phyloP scores from a whole-genome alignment of 2,797 vertebrate species.

The Cheirogaleus major region DNA sequence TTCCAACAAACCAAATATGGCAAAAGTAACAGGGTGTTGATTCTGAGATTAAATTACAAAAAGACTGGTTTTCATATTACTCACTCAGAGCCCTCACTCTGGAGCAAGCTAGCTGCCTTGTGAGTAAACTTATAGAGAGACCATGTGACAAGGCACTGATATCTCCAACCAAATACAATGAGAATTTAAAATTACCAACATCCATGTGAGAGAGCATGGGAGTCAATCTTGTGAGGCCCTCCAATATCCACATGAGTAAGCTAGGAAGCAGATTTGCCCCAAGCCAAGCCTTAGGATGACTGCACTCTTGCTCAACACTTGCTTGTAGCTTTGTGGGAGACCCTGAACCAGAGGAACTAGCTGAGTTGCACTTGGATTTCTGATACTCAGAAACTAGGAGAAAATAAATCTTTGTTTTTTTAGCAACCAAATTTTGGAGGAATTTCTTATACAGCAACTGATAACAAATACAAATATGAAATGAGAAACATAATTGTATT shows the following conservation, averaged over 20 bases:
- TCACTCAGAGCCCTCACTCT: not conserved
- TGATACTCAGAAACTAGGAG: not conserved
- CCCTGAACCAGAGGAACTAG: not conserved
- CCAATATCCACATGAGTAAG: accelerated
- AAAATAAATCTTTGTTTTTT: not conserved
- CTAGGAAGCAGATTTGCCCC: accelerated
- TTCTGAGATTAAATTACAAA: not conserved
- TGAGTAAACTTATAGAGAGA: not conserved
- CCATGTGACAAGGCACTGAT: not conserved
- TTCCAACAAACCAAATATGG: not conserved
- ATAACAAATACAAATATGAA: not conserved
- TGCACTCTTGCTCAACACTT: not conserved
- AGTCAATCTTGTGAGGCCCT: not conserved
- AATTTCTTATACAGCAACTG: not conserved
- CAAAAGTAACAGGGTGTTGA: not conserved
- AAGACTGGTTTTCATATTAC: not conserved
- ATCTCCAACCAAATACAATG: not conserved
- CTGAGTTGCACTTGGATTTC: not conserved
- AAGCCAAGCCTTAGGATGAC: not conserved
- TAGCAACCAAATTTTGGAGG: not conserved
- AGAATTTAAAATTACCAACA: not conserved
- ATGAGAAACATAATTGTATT: not conserved
- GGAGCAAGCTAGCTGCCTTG: not conserved
- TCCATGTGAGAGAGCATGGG: not conserved
- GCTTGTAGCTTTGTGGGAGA: not conserved